Conservation (phyloP, 2,888 invertebrate genomes). For the Scaptomyza caliginosa region DNA sequence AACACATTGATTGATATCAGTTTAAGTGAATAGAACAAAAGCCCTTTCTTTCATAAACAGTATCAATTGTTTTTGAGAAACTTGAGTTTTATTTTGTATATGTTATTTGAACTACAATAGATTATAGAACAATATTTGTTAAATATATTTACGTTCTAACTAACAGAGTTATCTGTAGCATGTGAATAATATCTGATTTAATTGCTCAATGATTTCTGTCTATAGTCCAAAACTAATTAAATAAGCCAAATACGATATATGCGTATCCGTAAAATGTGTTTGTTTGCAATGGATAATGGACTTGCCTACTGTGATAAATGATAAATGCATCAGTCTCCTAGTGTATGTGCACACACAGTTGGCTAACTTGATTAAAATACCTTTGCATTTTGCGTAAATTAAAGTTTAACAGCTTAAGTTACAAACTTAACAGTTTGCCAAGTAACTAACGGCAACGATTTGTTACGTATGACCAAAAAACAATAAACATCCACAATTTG, state of each 20-base stretch:
- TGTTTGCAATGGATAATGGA: background rate
- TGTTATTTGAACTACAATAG: background rate
- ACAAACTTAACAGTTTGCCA: constrained; percentile 16
- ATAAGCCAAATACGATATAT: constrained; percentile 36
- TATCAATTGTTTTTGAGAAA: too few relatives aligned
- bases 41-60: too few relatives aligned
- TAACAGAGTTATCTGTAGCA: background rate
- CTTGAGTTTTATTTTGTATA: too few relatives aligned
- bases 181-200: constrained; percentile 22
- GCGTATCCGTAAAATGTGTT: constrained; percentile 9
- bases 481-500: constrained; percentile 32
- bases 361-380: constrained; percentile 48
- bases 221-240: constrained; percentile 11
- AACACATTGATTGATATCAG: constrained; percentile 2
- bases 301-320: constrained; percentile 7
- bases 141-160: background rate
- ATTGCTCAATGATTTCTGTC: constrained; percentile 16
- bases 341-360: constrained; percentile 1
- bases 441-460: constrained; percentile 27
- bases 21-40: background rate
- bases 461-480: constrained; percentile 29
- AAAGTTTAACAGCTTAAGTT: constrained; percentile 40
- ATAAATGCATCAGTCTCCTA: constrained; percentile 18
- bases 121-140: background rate
- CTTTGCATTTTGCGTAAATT: constrained; percentile 43